These are phyloP conservation scores for Drosophila mojavensis DNA, from an alignment of 1,140 invertebrate species.

Conservation along the genomic window DNA sequence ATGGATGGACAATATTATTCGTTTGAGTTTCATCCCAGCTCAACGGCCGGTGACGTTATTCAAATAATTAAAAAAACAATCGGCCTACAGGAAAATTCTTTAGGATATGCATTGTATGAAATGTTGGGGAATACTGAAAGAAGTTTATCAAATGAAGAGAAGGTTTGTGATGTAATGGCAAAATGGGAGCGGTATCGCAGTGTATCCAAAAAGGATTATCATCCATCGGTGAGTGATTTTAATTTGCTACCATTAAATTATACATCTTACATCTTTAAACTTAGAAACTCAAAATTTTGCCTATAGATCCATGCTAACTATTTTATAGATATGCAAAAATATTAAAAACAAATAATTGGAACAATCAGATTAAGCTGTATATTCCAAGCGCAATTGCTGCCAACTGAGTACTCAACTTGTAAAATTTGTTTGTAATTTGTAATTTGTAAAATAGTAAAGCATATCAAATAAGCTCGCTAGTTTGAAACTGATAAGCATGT, in stretches of 20 bases:
- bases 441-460: too few species aligned
- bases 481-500: too few species aligned
- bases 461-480: too few species aligned
- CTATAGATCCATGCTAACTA: too few species aligned
- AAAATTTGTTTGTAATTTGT: too few species aligned
- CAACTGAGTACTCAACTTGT: too few species aligned
- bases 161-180: slow-evolving; percentile 96
- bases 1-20: slow-evolving; percentile 98
- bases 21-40: slow-evolving; percentile 97
- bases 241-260: background rate
- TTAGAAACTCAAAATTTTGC: too few species aligned
- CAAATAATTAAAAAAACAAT: slow-evolving; percentile 96
- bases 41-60: slow-evolving; percentile 95
- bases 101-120: slow-evolving; percentile 86
- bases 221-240: slow-evolving; percentile 53
- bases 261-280: too few species aligned
- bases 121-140: slow-evolving; percentile 91
- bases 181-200: slow-evolving; percentile 95
- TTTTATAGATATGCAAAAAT: too few species aligned
- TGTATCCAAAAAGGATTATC: slow-evolving; percentile 86
- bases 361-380: too few species aligned
- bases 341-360: too few species aligned
- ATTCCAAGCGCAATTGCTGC: too few species aligned
- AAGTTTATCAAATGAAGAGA: slow-evolving; percentile 92
- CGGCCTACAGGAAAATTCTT: slow-evolving; percentile 92